phyloP scores from a whole-genome alignment of 2,113 vertebrate species.

The Gymnorhina tibicen region DNA sequence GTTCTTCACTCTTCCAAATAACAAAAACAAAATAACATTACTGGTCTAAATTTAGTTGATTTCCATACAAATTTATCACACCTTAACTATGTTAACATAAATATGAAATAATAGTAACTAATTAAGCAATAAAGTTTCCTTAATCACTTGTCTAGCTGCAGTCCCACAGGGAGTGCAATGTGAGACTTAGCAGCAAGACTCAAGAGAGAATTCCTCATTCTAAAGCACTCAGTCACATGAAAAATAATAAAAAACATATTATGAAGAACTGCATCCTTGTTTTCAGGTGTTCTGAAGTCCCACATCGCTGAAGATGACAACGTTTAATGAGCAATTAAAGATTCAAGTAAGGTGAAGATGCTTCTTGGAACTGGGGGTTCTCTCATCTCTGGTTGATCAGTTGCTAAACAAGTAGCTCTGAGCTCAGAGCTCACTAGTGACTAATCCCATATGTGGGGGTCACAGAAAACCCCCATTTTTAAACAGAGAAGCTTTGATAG shows the following conservation, averaged over 20 bases:
- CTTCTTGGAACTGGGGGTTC: not conserved
- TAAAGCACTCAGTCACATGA: not conserved
- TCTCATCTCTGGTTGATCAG: not conserved
- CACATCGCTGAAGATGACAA: not conserved
- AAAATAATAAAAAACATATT: not conserved
- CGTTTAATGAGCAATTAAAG: not conserved
- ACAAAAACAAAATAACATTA: not conserved
- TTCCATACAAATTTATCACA: not conserved
- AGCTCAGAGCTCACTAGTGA: not conserved
- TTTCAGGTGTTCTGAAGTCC: not conserved
- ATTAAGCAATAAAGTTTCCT: not conserved
- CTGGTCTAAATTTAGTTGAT: not conserved
- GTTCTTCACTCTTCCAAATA: not conserved
- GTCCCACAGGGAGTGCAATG: not conserved
- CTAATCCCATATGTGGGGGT: not conserved
- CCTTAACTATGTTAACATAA: not conserved
- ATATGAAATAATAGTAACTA: not conserved
- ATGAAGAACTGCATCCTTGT: not conserved
- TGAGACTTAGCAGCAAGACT: not conserved
- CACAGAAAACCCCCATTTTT: not conserved
- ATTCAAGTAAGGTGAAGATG: not conserved
- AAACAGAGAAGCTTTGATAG: not conserved
- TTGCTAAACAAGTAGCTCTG: not conserved
- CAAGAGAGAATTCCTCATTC: not conserved
- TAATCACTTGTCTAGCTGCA: not conserved